Conservation (phyloP, 2,113 vertebrate genomes). For the Lynx canadensis region DNA sequence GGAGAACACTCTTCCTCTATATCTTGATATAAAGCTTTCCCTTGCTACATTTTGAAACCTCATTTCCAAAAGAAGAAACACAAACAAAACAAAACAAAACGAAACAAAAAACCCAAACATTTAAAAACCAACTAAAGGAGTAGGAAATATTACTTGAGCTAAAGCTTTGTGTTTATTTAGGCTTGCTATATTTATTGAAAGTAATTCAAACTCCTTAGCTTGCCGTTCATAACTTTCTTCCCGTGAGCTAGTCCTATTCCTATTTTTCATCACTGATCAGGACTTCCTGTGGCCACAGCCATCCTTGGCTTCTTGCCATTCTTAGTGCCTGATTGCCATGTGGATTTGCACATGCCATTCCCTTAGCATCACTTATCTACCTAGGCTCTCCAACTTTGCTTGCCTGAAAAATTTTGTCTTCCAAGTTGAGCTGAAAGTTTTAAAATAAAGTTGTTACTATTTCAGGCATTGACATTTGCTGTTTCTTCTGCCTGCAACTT, state of each 20-base stretch:
- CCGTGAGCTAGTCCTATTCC: neutral
- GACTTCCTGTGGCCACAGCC: neutral
- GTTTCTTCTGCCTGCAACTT: neutral
- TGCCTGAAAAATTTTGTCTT: neutral
- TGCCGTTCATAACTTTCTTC: neutral
- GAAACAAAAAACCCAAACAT: neutral
- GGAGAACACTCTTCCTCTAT: neutral
- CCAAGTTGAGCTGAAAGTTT: neutral
- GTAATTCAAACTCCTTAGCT: neutral
- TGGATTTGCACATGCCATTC: neutral
- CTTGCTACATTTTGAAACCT: neutral
- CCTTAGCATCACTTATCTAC: neutral
- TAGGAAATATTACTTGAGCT: neutral
- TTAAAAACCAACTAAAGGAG: neutral
- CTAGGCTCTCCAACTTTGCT: neutral
- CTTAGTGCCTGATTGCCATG: neutral
- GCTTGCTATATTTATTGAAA: neutral
- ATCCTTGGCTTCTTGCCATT: neutral
- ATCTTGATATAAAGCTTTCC: neutral
- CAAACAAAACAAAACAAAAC: neutral
- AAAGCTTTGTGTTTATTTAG: too few relatives aligned
- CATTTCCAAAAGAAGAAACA: neutral
- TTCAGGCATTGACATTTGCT: neutral
- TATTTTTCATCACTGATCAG: neutral
- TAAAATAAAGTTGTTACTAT: neutral